Evolutionary conservation across 2,113 vertebrate species (phyloP).

Genomic region (Steatornis caripensis): DNA sequence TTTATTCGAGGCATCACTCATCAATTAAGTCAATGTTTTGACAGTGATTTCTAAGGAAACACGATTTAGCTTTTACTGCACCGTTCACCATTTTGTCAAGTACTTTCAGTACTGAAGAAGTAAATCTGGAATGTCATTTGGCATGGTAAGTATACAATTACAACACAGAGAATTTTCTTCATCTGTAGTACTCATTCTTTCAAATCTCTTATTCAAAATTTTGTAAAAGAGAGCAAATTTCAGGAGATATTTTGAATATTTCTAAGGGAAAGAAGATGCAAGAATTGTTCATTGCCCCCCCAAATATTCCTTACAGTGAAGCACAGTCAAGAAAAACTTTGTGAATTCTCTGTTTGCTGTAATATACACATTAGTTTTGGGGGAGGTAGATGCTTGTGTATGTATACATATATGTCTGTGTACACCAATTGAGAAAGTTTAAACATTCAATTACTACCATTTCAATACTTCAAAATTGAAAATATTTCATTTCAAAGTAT

Average conservation of each 20-base stretch:
- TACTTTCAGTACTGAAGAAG: not conserved
- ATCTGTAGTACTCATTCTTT: not conserved
- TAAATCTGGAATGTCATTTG: not conserved
- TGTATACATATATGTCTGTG: not conserved
- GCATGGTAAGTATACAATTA: not conserved
- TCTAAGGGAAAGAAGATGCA: not conserved
- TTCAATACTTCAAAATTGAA: not conserved
- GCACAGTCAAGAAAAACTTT: not conserved
- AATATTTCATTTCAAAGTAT: not conserved
- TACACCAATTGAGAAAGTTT: not conserved
- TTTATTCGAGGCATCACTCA: not conserved
- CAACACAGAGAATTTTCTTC: not conserved
- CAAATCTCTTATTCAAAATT: not conserved
- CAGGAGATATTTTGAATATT: not conserved
- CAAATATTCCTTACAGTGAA: not conserved
- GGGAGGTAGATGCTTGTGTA: not conserved
- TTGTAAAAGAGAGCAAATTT: not conserved
- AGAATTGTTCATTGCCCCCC: rapidly evolving
- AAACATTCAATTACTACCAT: not conserved
- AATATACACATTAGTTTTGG: not conserved
- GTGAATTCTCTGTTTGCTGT: not conserved
- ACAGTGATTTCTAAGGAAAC: not conserved
- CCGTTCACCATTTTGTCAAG: not conserved
- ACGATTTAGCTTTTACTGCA: not conserved
- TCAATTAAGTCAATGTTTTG: not conserved